Conservation (phyloP, 1,140 invertebrate genomes). For the Proctacanthus coquilletti region DNA sequence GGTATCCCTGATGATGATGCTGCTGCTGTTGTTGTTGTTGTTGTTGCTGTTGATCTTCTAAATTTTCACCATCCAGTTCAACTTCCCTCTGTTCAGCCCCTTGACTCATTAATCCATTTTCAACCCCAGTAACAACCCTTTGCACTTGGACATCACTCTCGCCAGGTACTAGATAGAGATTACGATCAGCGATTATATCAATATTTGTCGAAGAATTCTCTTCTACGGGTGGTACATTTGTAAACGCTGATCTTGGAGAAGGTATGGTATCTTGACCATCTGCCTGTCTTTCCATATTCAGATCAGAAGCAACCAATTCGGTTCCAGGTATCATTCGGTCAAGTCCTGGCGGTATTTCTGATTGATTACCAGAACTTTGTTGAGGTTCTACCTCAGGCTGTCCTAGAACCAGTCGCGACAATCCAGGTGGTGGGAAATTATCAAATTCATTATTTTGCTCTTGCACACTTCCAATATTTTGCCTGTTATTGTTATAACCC, state of each 20-base stretch:
- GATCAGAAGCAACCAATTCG: slow-evolving; percentile 1
- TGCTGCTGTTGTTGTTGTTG: slow-evolving; percentile 10
- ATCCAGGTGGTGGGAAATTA: slow-evolving; percentile 39
- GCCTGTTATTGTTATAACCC: slow-evolving; percentile 20
- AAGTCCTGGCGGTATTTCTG: slow-evolving; percentile 36
- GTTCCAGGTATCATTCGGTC: slow-evolving; percentile 40
- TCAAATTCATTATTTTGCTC: slow-evolving; percentile 27
- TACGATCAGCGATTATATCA: slow-evolving; percentile 11
- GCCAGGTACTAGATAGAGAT: slow-evolving; percentile 14
- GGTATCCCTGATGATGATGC: slow-evolving; percentile 3
- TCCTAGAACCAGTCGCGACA: slow-evolving; percentile 44
- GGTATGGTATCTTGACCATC: slow-evolving; percentile 24
- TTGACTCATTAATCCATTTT: slow-evolving; percentile 11
- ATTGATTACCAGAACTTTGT: slow-evolving; percentile 27
- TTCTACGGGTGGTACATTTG: background rate
- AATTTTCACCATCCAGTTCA: slow-evolving; percentile 39
- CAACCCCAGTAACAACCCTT: slow-evolving; percentile 34
- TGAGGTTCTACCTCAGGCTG: slow-evolving; percentile 40
- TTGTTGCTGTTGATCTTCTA: slow-evolving; percentile 32
- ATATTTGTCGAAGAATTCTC: slow-evolving; percentile 1
- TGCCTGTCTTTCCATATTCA: slow-evolving; percentile 21
- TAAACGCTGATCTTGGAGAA: slow-evolving; percentile 8
- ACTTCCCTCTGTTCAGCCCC: slow-evolving; percentile 34
- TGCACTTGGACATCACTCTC: slow-evolving; percentile 12
- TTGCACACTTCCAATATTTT: slow-evolving; percentile 10